Percentiles rank a stretch among this genome's conserved stretches.
Evolutionary conservation across 2,113 vertebrate genomes (phyloP).

Genomic region (Pelecanus crispus): DNA sequence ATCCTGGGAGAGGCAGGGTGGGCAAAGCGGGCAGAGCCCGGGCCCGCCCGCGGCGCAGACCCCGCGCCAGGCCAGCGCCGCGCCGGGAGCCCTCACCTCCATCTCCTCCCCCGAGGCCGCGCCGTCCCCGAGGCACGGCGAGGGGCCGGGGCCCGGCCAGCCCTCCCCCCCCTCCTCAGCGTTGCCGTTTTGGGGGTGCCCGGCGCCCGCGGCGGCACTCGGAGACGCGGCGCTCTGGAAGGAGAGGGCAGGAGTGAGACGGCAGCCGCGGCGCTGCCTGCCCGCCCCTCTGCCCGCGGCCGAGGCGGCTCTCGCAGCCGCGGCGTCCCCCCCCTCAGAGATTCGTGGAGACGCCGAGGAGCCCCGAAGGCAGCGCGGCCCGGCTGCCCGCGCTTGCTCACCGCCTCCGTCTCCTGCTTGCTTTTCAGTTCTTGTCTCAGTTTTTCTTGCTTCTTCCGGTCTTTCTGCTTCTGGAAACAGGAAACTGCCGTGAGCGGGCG

Average conservation of each 20-base stretch:
- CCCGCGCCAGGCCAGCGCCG: fast-evolving
- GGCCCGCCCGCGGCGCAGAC: fast-evolving
- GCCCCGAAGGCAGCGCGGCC: fast-evolving
- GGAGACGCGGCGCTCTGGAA: neutral
- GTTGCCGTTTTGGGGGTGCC: fast-evolving
- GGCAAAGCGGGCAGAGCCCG: neutral
- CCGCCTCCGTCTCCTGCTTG: neutral
- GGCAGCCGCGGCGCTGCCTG: neutral
- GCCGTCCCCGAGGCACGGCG: fast-evolving
- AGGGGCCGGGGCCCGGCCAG: neutral
- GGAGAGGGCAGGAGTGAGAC: fast-evolving
- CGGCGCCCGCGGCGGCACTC: fast-evolving
- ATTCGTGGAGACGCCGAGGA: neutral
- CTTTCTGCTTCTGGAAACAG: conserved; percentile 58
- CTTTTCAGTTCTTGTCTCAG: neutral
- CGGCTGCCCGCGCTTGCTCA: neutral
- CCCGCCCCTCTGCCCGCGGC: fast-evolving
- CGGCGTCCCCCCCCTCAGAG: fast-evolving
- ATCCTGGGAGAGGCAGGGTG: neutral
- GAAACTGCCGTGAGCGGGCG: neutral
- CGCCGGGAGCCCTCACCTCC: neutral
- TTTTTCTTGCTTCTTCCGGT: conserved; percentile 53
- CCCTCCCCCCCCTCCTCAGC: neutral
- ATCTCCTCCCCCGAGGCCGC: fast-evolving
- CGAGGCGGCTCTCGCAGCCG: neutral